Evolutionary conservation across 2,113 vertebrate genomes (phyloP).

Genomic region (Lagenorhynchus albirostris): DNA sequence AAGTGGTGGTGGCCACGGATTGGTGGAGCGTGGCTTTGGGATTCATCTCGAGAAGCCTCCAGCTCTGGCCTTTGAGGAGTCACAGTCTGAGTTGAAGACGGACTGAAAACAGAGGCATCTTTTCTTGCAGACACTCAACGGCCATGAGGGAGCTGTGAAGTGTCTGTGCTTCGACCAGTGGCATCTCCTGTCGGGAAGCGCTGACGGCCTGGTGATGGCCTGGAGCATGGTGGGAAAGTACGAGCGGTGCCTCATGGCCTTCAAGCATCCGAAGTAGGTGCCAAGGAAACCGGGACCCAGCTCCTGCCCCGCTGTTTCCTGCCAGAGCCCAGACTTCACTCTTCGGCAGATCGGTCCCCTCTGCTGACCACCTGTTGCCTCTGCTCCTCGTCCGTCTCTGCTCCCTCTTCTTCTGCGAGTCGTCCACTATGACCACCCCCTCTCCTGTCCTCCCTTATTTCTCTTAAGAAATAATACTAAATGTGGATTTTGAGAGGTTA

Average conservation of each 20-base stretch:
- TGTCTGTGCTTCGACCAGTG: conserved; percentile 89
- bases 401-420: neutral
- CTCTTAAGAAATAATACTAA: neutral
- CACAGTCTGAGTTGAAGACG: neutral
- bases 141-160: conserved; percentile 85
- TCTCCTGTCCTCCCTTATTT: neutral
- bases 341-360: neutral
- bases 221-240: conserved; percentile 88
- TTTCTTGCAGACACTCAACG: conserved; percentile 81
- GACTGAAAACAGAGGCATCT: neutral
- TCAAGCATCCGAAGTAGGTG: conserved; percentile 89
- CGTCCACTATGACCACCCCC: neutral
- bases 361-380: neutral
- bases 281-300: accelerated
- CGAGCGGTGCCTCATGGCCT: conserved; percentile 84
- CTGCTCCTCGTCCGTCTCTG: neutral
- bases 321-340: neutral
- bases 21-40: neutral
- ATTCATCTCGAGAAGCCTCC: neutral
- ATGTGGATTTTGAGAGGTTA: neutral
- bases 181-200: conserved; percentile 90
- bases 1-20: neutral
- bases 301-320: neutral
- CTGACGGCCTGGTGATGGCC: conserved; percentile 83
- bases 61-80: neutral